Percentiles rank a stretch among this genome's conserved stretches.
Evolutionary conservation across 2,797 vertebrate genomes (phyloP).

Genomic region (Ambastaia sidthimunki): DNA sequence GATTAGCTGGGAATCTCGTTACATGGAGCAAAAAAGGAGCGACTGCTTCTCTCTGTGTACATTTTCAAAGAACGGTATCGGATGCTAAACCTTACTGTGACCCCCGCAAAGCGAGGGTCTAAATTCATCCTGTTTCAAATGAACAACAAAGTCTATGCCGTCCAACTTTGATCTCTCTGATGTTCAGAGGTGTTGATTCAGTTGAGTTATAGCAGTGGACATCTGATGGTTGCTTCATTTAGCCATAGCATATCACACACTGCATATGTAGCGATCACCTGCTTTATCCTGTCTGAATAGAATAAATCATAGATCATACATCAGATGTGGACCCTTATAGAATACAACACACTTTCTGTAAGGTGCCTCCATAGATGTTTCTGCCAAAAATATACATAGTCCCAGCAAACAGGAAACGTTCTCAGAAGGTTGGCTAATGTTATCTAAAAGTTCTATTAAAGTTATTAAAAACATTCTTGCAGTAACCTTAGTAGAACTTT

Average conservation of each 20-base stretch:
- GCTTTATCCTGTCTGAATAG: slow-evolving; percentile 30
- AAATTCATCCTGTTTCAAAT: slow-evolving; percentile 49
- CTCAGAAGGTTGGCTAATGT: too few relatives aligned
- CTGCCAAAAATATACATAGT: background rate
- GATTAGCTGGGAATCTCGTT: slow-evolving; percentile 84
- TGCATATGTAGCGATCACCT: slow-evolving; percentile 42
- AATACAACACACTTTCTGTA: background rate
- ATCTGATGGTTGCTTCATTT: slow-evolving; percentile 42
- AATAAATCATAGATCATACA: background rate
- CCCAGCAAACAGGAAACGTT: too few relatives aligned
- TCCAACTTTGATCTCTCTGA: slow-evolving; percentile 44
- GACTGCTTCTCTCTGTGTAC: slow-evolving; percentile 35
- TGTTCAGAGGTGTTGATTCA: slow-evolving; percentile 50
- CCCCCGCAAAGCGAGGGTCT: slow-evolving; percentile 4
- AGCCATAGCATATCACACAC: slow-evolving; percentile 34
- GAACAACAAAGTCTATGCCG: slow-evolving; percentile 42
- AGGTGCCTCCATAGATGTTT: background rate
- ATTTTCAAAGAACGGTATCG: slow-evolving; percentile 37
- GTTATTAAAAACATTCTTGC: too few relatives aligned
- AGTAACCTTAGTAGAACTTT: too few relatives aligned
- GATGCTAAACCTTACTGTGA: slow-evolving; percentile 33
- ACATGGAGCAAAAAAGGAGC: slow-evolving; percentile 72
- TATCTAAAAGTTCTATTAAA: too few relatives aligned
- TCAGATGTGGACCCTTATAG: background rate
- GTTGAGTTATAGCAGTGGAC: slow-evolving; percentile 49